Conservation (phyloP, 2,113 vertebrate genomes). For the Diglossa brunneiventris region DNA sequence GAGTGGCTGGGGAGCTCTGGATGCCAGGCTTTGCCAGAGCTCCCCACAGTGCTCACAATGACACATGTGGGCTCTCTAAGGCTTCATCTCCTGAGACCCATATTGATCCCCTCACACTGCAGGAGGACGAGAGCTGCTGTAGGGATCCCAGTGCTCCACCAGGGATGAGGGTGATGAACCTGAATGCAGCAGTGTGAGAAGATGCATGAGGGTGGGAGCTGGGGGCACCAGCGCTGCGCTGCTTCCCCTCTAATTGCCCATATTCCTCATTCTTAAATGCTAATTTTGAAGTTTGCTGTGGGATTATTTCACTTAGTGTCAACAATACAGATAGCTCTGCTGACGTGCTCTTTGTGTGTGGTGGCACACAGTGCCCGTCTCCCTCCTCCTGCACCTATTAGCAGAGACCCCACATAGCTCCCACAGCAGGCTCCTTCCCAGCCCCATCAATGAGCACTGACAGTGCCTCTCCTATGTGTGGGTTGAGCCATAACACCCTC, state of each 20-base stretch:
- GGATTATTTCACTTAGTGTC: conserved; percentile 64
- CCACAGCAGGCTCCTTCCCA: not conserved
- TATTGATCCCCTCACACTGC: not conserved
- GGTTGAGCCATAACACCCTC: not conserved
- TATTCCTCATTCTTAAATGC: conserved; percentile 55
- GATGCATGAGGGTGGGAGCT: not conserved
- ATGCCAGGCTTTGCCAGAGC: not conserved
- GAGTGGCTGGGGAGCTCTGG: accelerated
- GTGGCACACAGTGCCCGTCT: not conserved
- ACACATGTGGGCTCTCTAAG: accelerated
- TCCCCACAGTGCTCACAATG: accelerated
- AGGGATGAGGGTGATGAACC: not conserved
- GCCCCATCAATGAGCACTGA: conserved; percentile 49
- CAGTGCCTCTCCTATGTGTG: not conserved
- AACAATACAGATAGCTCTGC: conserved; percentile 9
- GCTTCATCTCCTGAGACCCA: not conserved
- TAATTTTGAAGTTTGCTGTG: conserved; percentile 56
- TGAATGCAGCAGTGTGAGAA: not conserved
- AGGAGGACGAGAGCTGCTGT: not conserved
- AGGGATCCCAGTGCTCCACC: not conserved
- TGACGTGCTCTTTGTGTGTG: not conserved
- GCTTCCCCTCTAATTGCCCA: conserved; percentile 24
- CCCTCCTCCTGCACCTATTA: conserved; percentile 33
- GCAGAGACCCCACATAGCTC: not conserved
- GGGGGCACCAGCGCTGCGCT: accelerated